Percentiles rank a stretch among this genome's conserved stretches.
phyloP scores from a whole-genome alignment of 2,888 invertebrate genomes.

The Macaria notata region DNA sequence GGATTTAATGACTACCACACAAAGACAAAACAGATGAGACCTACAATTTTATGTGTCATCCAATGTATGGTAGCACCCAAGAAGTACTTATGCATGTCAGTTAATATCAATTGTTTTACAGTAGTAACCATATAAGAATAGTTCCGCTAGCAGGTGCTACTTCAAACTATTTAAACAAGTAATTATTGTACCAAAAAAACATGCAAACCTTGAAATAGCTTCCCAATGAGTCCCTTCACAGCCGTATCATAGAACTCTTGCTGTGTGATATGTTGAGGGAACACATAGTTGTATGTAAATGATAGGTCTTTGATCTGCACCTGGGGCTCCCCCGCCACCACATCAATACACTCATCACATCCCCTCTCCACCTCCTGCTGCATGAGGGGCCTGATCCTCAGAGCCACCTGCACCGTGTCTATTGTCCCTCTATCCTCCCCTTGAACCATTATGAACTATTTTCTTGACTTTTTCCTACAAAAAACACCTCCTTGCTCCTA shows the following conservation, averaged over 20 bases:
- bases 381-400: constrained; percentile 91
- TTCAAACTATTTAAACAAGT: no score
- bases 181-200: no score
- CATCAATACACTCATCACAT: constrained; percentile 87
- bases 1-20: no score
- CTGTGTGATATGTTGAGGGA: constrained; percentile 86
- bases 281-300: constrained; percentile 93
- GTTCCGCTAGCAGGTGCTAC: no score
- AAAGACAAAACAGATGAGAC: no score
- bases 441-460: constrained; percentile 59
- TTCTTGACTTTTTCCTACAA: constrained; percentile 20
- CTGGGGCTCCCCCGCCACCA: constrained; percentile 85
- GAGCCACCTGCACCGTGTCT: constrained; percentile 88
- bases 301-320: constrained; percentile 87
- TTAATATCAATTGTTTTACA: no score
- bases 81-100: no score
- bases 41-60: no score
- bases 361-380: constrained; percentile 87
- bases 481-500: constrained; percentile 30
- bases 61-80: no score
- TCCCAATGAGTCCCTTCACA: constrained; percentile 86
- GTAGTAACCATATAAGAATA: no score
- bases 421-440: constrained; percentile 57
- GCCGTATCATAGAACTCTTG: constrained; percentile 87
- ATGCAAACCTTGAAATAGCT: constrained; percentile 88